phyloP scores from a whole-genome alignment of 2,888 invertebrate genomes.

The Chloromyia formosa region DNA sequence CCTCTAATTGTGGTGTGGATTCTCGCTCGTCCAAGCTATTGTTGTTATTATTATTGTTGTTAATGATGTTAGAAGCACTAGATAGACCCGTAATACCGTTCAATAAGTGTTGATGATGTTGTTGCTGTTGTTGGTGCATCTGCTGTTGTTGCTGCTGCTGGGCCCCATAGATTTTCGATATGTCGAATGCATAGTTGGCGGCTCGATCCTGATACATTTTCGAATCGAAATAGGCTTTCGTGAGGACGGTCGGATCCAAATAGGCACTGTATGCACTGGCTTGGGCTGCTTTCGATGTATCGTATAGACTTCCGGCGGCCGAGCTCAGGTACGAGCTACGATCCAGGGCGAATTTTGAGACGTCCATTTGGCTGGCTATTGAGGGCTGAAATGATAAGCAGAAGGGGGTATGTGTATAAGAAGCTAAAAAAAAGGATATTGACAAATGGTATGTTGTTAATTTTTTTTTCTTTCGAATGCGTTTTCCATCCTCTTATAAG shows the following conservation, averaged over 20 bases:
- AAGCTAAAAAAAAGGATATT: not conserved
- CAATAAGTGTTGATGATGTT: constrained; percentile 59
- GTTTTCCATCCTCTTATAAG: not conserved
- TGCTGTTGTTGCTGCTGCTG: constrained; percentile 60
- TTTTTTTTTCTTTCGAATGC: not conserved
- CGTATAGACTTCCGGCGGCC: constrained; percentile 60
- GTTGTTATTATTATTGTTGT: constrained; percentile 50
- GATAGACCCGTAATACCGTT: constrained; percentile 53
- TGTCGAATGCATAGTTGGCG: constrained; percentile 64
- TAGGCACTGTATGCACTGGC: constrained; percentile 64
- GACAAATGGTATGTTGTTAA: not conserved
- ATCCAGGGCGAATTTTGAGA: constrained; percentile 62
- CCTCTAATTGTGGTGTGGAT: constrained; percentile 61
- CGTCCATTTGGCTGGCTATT: constrained; percentile 61
- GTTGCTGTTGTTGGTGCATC: constrained; percentile 59
- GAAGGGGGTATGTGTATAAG: too few relatives aligned
- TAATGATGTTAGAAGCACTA: constrained; percentile 52
- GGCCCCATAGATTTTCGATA: constrained; percentile 62
- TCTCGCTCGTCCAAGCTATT: constrained; percentile 60
- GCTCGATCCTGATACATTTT: constrained; percentile 65
- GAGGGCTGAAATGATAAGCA: constrained; percentile 38
- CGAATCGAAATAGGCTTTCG: constrained; percentile 64
- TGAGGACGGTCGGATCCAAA: constrained; percentile 63
- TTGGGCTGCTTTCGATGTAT: constrained; percentile 58
- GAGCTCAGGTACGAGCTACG: constrained; percentile 62